phyloP scores from a whole-genome alignment of 2,113 vertebrate genomes.

The Dipodomys stephensi region DNA sequence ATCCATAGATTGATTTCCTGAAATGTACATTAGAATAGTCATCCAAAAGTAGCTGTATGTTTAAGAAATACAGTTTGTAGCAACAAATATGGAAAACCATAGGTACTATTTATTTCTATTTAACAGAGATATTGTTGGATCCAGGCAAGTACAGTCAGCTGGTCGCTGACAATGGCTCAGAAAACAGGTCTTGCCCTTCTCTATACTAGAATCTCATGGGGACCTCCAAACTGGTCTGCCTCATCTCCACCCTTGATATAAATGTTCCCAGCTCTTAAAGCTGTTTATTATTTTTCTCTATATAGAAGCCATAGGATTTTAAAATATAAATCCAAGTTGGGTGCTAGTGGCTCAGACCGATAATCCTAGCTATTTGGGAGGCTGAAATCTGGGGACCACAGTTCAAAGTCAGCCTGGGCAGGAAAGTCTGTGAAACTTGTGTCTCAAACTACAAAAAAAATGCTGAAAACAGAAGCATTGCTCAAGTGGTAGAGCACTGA shows the following conservation, averaged over 20 bases:
- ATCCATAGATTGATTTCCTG: not conserved
- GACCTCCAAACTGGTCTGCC: not conserved
- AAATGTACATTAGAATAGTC: not conserved
- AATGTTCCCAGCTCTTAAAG: not conserved
- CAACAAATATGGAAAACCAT: not conserved
- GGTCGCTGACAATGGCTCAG: not conserved
- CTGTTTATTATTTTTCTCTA: not conserved
- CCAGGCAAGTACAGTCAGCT: not conserved
- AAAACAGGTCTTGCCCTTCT: accelerated
- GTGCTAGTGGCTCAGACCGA: no score
- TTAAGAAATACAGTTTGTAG: not conserved
- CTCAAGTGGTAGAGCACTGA: no score
- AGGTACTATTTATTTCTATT: not conserved
- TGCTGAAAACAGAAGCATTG: no score
- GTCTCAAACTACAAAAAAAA: no score
- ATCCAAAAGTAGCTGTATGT: not conserved
- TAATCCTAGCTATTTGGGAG: no score
- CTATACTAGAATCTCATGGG: not conserved
- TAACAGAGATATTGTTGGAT: not conserved
- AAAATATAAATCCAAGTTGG: not conserved
- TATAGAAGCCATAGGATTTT: not conserved
- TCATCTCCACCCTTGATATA: not conserved
- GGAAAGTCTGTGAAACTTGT: no score
- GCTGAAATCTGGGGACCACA: no score
- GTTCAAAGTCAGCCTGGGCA: no score